These are phyloP conservation scores for Diabrotica balteata DNA, from an alignment of 2,888 invertebrate genomes.

Conservation along the genomic window DNA sequence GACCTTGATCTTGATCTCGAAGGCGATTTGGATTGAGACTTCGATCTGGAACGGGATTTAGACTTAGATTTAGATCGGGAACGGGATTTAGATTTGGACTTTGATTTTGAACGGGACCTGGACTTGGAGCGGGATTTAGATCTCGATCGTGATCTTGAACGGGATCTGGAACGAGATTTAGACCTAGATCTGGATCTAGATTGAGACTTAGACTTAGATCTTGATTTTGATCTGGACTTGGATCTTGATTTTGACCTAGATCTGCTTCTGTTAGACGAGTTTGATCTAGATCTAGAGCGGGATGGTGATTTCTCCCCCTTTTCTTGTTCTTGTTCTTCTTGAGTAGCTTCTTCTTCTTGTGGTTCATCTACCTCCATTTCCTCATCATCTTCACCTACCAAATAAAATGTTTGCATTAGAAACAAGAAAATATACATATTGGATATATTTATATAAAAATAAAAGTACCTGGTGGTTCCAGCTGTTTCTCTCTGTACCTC, in stretches of 20 bases:
- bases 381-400: slow-evolving; percentile 67
- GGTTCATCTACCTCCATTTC: slow-evolving; percentile 62
- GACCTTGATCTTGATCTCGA: slow-evolving; percentile 56
- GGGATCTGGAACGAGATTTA: no score
- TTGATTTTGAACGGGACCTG: slow-evolving; percentile 53
- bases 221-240: slow-evolving; percentile 56
- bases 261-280: slow-evolving; percentile 50
- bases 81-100: slow-evolving; percentile 50
- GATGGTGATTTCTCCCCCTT: slow-evolving; percentile 40
- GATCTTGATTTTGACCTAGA: slow-evolving; percentile 55
- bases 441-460: background rate
- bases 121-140: slow-evolving; percentile 51
- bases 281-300: slow-evolving; percentile 50
- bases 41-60: slow-evolving; percentile 50
- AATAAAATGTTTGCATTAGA: slow-evolving; percentile 5
- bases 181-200: slow-evolving; percentile 57
- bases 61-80: slow-evolving; percentile 51
- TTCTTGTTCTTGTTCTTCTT: slow-evolving; percentile 64
- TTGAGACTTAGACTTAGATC: slow-evolving; percentile 55
- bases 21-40: slow-evolving; percentile 54
- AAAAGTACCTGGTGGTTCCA: slow-evolving; percentile 78
- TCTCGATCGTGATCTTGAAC: slow-evolving; percentile 55
- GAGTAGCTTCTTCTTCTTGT: slow-evolving; percentile 65
- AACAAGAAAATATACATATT: no score
- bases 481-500: slow-evolving; percentile 82